phyloP scores from a whole-genome alignment of 2,113 vertebrate genomes.

The Thryonomys swinderianus region DNA sequence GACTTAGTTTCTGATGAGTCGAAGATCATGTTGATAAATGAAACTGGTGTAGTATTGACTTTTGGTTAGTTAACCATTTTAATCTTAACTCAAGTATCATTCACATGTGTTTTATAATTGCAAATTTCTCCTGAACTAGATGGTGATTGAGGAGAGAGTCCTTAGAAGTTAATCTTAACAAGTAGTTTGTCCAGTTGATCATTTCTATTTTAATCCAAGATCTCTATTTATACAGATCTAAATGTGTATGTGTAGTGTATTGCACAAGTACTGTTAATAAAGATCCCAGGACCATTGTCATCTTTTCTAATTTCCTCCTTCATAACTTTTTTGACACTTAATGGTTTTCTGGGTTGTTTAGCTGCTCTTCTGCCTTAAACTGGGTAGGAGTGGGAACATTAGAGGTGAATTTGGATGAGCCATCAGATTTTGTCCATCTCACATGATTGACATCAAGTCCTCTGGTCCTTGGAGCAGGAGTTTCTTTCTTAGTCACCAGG shows the following conservation, averaged over 20 bases:
- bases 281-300: not conserved
- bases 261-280: not conserved
- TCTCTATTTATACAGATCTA: not conserved
- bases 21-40: not conserved
- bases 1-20: conserved; percentile 44
- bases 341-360: conserved; percentile 30
- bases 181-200: not conserved
- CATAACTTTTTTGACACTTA: not conserved
- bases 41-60: not conserved
- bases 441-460: not conserved
- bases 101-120: not conserved
- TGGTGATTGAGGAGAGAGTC: not conserved
- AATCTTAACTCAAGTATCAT: not conserved
- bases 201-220: not conserved
- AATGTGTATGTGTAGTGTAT: not conserved
- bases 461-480: not conserved
- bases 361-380: not conserved
- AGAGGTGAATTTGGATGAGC: not conserved
- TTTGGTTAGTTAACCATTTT: conserved; percentile 1
- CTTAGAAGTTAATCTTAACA: conserved; percentile 14
- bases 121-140: not conserved
- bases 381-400: not conserved
- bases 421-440: not conserved
- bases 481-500: conserved; percentile 2
- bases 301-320: not conserved